Percentiles rank a stretch among this genome's conserved stretches.
phyloP scores from a whole-genome alignment of 2,113 vertebrate species.

The Brachionichthys hirsutus region DNA sequence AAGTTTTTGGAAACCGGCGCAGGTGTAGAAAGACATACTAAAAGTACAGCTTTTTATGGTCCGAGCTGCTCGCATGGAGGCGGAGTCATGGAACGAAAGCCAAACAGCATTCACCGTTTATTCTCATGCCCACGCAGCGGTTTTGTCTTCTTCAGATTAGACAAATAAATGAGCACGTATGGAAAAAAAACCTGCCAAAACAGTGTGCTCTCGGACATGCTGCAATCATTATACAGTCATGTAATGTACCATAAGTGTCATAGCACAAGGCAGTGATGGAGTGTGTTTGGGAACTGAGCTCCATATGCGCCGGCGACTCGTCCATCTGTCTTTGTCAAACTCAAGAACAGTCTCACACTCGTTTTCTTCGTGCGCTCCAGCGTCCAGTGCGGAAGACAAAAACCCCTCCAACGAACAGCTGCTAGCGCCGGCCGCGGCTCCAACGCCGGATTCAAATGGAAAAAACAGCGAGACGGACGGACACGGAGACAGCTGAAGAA shows the following conservation, averaged over 20 bases:
- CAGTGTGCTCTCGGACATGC: conserved; percentile 52
- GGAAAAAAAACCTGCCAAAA: conserved; percentile 57
- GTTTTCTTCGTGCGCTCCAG: background rate
- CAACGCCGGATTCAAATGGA: conserved; percentile 21
- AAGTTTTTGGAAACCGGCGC: conserved; percentile 33
- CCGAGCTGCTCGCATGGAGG: conserved; percentile 10
- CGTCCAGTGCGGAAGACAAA: conserved; percentile 26
- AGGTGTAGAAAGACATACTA: conserved; percentile 42
- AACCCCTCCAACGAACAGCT: conserved; percentile 43
- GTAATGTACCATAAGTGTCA: conserved; percentile 66
- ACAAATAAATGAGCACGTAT: conserved; percentile 66
- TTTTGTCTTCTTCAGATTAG: conserved; percentile 33
- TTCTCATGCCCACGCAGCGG: conserved; percentile 5
- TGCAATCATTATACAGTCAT: conserved; percentile 68
- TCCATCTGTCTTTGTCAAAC: conserved; percentile 40
- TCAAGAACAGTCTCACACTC: conserved; percentile 13
- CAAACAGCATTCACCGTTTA: conserved; percentile 12
- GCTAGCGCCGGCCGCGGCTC: conserved; percentile 37
- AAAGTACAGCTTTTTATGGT: conserved; percentile 30
- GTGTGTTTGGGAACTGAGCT: conserved; percentile 50
- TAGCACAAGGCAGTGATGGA: conserved; percentile 49
- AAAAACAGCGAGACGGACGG: conserved; percentile 32
- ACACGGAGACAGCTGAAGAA: conserved; percentile 51
- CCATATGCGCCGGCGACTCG: conserved; percentile 38
- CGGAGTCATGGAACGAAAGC: conserved; percentile 27